Conservation (phyloP, 2,113 vertebrate genomes). For the Cathartes aura region DNA sequence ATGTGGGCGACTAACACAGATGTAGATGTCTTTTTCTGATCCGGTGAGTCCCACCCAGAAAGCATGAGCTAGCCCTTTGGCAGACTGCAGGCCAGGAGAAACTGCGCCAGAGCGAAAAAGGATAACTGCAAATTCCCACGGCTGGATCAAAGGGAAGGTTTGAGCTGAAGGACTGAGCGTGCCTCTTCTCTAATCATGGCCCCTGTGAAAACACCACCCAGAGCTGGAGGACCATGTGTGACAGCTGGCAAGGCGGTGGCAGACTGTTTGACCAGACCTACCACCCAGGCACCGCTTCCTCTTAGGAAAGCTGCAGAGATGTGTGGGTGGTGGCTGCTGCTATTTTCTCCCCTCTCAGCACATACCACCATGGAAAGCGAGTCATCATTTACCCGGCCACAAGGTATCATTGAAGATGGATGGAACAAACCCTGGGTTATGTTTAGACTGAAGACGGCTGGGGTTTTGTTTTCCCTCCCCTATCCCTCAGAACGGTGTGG, state of each 20-base stretch:
- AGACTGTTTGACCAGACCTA: not conserved
- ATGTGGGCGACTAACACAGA: not conserved
- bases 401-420: not conserved
- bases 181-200: not conserved
- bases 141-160: not conserved
- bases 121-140: not conserved
- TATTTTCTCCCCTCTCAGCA: not conserved
- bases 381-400: not conserved
- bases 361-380: not conserved
- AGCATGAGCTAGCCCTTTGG: not conserved
- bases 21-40: not conserved
- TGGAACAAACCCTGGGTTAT: not conserved
- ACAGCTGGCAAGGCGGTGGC: not conserved
- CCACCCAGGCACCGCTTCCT: not conserved
- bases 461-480: not conserved
- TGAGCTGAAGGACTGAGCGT: not conserved
- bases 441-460: not conserved
- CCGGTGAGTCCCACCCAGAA: not conserved
- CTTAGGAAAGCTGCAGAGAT: not conserved
- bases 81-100: not conserved
- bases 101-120: not conserved
- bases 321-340: not conserved
- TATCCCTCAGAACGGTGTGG: not conserved
- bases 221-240: not conserved
- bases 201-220: not conserved